Evolutionary conservation across 1,140 invertebrate species (phyloP), one percentile per base, ranked within the genome.

Genomic region (Thaumatotibia leucotreta): DNA sequence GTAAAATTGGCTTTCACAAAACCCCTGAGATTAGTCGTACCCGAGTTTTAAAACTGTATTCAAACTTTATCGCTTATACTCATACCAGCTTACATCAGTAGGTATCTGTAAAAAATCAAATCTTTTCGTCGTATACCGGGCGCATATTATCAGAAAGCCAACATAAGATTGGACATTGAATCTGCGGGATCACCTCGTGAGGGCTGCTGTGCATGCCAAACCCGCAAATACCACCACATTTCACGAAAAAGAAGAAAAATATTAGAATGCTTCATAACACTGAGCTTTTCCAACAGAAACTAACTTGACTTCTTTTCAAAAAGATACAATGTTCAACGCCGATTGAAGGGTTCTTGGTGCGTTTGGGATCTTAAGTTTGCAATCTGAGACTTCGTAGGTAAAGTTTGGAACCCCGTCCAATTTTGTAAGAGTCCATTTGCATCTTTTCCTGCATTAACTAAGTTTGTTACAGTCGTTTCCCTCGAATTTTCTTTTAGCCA

Each of bases 391-490:
- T 82, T 79, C 24, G 72, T 79, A 77, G 66, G 76, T 81, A 83
- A 83, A 82, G 70, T 81, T 83, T 76, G 74, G 75, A 76, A 76
- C 72, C 76, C 69, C 73, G 70, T 82, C 70, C 74, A 82, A 81
- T 82, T 84, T 82, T 39, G 71, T 66, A 66, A 75, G 72, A 73
- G 73, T 74, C 66, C 72, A 86, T 84, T 86, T 86, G 79, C 79
- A 84, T 83, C 68, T 79, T 72, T 77, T 66, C 72, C 69, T 74
- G 61, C 70, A 75, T 79, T 81, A 80, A 77, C 67, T 73, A 70
- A 77, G 71, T 72, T 63, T 61, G 52, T 63, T 50, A 70, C 29
- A 27, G 20, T 39, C 29, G 35, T 35, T 62, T 67, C 27, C 17
- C 33, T 62, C 24, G 17, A 23, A 8, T 52, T 65, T 45, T 50